Percentiles rank a stretch among this genome's conserved stretches.
phyloP scores from a whole-genome alignment of 2,113 vertebrate genomes.

The Oenanthe oenanthe region DNA sequence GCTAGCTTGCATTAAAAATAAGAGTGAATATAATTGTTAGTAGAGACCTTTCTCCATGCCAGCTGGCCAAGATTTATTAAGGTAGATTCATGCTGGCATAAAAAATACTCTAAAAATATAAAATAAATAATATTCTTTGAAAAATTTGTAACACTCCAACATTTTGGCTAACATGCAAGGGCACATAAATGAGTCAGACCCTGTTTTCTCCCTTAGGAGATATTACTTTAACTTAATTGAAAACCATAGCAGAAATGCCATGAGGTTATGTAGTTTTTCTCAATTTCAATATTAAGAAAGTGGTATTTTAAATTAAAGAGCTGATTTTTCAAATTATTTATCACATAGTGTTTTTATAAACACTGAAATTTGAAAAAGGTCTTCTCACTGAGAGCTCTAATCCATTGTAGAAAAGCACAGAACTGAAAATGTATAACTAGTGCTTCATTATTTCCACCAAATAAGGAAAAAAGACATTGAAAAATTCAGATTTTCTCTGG shows the following conservation, averaged over 20 bases:
- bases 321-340: background rate
- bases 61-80: background rate
- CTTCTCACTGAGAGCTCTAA: background rate
- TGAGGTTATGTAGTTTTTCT: background rate
- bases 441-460: background rate
- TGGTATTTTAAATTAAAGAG: background rate
- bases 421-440: background rate
- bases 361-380: background rate
- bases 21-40: background rate
- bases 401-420: background rate
- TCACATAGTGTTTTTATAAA: background rate
- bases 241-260: background rate
- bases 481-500: background rate
- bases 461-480: background rate
- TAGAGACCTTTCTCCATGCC: background rate
- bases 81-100: background rate
- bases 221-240: background rate
- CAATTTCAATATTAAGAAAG: background rate
- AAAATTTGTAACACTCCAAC: background rate
- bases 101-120: slow-evolving; percentile 1
- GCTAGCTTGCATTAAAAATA: background rate
- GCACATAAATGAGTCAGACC: slow-evolving; percentile 41
- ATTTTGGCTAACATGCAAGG: background rate
- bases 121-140: background rate
- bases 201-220: background rate